phyloP scores from a whole-genome alignment of 2,113 vertebrate genomes.

The Erythrocercus mccallii region DNA sequence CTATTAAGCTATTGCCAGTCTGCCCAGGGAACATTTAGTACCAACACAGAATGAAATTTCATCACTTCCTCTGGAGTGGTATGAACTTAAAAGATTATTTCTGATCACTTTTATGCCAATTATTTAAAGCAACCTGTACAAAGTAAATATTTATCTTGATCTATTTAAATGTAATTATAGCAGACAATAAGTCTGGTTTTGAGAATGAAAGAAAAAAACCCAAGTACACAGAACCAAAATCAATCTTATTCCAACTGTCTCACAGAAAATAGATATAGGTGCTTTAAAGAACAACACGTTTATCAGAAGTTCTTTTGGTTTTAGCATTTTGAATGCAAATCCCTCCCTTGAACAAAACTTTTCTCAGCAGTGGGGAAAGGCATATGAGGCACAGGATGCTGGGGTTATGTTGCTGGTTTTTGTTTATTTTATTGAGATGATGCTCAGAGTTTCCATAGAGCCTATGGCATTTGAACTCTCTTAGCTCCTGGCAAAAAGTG shows the following conservation, averaged over 20 bases:
- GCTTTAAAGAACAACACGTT: background rate
- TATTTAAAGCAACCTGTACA: background rate
- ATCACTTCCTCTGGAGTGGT: background rate
- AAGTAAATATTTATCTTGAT: background rate
- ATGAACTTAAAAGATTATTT: background rate
- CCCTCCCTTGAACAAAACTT: background rate
- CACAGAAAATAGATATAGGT: background rate
- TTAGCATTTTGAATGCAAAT: background rate
- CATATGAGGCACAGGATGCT: background rate
- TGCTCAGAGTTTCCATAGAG: background rate
- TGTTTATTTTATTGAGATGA: background rate
- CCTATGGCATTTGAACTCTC: background rate
- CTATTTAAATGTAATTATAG: background rate
- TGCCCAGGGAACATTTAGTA: background rate
- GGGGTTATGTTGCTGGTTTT: background rate
- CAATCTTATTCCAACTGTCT: background rate
- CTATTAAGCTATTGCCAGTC: background rate
- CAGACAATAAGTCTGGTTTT: background rate
- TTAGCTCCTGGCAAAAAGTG: background rate
- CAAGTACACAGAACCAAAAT: background rate
- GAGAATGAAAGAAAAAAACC: background rate
- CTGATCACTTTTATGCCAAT: background rate
- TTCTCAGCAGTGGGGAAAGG: background rate
- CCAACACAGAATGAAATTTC: background rate
- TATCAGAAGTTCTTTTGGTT: background rate